A percentile compares a stretch with the other conserved stretches of the same genome.
These are phyloP conservation scores for Tetragonisca angustula DNA, from an alignment of 2,888 invertebrate species.

Conservation along the genomic window DNA sequence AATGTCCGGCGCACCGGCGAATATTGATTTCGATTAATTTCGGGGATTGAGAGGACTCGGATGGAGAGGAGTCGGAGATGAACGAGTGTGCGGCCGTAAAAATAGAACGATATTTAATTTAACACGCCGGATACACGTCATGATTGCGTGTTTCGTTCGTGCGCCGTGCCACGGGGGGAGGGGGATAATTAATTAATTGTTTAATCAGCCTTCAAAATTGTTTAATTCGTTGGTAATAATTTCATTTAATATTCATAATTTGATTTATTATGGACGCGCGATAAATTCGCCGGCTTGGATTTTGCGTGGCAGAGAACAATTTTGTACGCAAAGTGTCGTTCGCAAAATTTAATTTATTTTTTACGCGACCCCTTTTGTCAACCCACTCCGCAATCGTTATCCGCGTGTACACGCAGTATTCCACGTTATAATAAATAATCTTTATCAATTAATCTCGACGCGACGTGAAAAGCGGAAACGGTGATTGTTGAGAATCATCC, in stretches of 20 bases:
- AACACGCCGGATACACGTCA: conserved; percentile 8
- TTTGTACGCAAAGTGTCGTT: not conserved
- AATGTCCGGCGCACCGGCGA: not conserved
- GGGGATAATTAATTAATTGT: conserved; percentile 53
- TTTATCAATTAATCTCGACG: too few relatives aligned
- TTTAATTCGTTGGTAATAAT: conserved; percentile 59
- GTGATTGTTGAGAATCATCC: too few relatives aligned
- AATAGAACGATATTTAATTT: conserved; percentile 45
- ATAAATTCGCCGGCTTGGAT: conserved; percentile 18
- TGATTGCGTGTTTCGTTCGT: conserved; percentile 32
- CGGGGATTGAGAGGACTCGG: not conserved
- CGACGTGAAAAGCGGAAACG: too few relatives aligned
- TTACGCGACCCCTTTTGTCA: not conserved
- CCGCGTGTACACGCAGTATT: too few relatives aligned
- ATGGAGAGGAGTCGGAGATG: not conserved
- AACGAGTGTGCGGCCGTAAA: conserved; percentile 22
- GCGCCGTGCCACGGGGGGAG: not conserved
- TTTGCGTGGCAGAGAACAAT: not conserved
- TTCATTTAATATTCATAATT: conserved; percentile 62
- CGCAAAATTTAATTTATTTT: not conserved
- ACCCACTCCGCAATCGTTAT: not conserved
- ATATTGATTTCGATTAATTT: conserved; percentile 32
- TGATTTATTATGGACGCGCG: conserved; percentile 47
- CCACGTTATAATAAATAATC: too few relatives aligned
- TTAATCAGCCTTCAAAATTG: conserved; percentile 55